Percentiles rank a stretch among this genome's conserved stretches.
These are phyloP conservation scores for Parnassius smintheus DNA, from an alignment of 2,888 invertebrate genomes.

Conservation along the genomic window DNA sequence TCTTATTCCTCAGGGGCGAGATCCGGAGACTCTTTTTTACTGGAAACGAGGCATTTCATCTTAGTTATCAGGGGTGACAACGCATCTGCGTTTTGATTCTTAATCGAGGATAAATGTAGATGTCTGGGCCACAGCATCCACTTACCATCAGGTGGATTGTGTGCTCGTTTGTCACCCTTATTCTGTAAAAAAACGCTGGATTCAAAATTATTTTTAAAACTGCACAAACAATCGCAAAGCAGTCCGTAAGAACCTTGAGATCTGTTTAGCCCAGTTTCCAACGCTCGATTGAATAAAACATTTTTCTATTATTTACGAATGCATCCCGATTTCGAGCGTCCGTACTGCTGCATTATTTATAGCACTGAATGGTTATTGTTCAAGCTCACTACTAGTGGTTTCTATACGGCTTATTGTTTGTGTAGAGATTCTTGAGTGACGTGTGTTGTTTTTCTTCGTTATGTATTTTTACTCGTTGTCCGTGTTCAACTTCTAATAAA, in stretches of 20 bases:
- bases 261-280: not conserved
- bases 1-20: no score
- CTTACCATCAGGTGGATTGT: no score
- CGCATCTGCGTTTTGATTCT: no score
- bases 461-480: not conserved
- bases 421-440: not conserved
- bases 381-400: slow-evolving; percentile 1
- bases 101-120: no score
- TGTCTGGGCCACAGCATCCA: no score
- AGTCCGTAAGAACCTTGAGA: not conserved
- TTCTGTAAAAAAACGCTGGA: no score
- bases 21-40: no score
- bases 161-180: no score
- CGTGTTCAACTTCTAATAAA: no score
- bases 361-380: slow-evolving; percentile 12
- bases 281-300: slow-evolving; percentile 14
- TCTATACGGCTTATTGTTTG: slow-evolving; percentile 1
- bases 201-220: no score
- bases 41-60: no score
- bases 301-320: slow-evolving; percentile 24
- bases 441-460: not conserved
- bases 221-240: not conserved
- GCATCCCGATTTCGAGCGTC: slow-evolving; percentile 16
- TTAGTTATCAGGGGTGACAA: no score
- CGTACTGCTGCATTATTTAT: slow-evolving; percentile 20